A percentile compares a stretch with the other conserved stretches of the same genome.
These are phyloP conservation scores for Megalonaias nervosa DNA, from an alignment of 1,140 invertebrate genomes.

Conservation along the genomic window DNA sequence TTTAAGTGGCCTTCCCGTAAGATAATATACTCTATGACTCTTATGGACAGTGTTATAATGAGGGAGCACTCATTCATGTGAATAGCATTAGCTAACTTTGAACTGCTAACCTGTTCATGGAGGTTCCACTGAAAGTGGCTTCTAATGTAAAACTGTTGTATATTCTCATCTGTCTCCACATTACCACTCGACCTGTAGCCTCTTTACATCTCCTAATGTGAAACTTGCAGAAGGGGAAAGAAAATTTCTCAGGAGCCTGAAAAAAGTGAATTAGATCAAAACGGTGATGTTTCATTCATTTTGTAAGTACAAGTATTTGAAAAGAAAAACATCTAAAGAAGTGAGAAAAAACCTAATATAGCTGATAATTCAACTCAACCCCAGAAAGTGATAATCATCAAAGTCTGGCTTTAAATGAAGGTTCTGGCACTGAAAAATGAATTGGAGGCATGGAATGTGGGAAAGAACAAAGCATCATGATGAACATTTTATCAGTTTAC, in stretches of 20 bases:
- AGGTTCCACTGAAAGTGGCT: constrained; percentile 70
- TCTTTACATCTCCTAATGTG: constrained; percentile 69
- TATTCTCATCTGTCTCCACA: constrained; percentile 69
- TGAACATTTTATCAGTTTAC: too few relatives aligned
- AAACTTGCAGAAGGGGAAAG: constrained; percentile 68
- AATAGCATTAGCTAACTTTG: background rate
- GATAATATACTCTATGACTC: too few relatives aligned
- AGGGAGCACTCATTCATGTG: background rate
- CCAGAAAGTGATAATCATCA: too few relatives aligned
- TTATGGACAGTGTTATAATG: background rate
- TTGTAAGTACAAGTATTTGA: background rate
- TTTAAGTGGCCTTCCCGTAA: too few relatives aligned
- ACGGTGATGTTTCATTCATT: background rate
- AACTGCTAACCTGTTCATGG: constrained; percentile 59
- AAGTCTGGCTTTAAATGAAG: too few relatives aligned
- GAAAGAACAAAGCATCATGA: too few relatives aligned
- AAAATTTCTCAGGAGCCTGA: constrained; percentile 68
- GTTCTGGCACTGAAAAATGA: too few relatives aligned
- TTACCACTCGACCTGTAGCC: constrained; percentile 70
- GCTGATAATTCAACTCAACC: too few relatives aligned
- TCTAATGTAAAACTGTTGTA: constrained; percentile 70
- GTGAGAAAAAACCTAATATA: background rate
- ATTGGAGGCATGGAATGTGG: too few relatives aligned
- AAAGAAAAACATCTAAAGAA: background rate
- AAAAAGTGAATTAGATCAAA: constrained; percentile 15